phyloP scores from a whole-genome alignment of 2,888 invertebrate species.

The Limnephilus auricula region DNA sequence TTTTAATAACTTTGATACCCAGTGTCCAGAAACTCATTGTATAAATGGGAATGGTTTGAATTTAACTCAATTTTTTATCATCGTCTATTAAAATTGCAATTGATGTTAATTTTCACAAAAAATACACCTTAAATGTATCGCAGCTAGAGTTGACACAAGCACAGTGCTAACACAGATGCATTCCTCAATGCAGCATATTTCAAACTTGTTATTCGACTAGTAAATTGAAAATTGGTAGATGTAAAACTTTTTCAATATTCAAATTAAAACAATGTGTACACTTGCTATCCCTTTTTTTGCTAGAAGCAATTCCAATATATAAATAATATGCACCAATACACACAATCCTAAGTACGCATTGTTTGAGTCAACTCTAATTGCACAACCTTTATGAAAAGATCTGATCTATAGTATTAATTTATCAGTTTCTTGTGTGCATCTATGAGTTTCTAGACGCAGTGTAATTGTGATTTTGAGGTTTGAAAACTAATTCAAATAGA shows the following conservation, averaged over 20 bases:
- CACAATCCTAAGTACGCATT: neutral
- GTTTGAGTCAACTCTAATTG: neutral
- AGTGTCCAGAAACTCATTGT: neutral
- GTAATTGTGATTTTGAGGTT: neutral
- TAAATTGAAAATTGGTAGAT: too few relatives aligned
- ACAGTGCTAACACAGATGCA: neutral
- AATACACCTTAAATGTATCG: neutral
- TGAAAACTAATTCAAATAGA: neutral
- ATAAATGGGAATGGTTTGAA: neutral
- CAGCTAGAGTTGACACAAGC: neutral
- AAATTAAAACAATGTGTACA: too few relatives aligned
- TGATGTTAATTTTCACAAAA: neutral
- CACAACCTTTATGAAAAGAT: neutral
- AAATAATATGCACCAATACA: neutral
- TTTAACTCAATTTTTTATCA: too few relatives aligned
- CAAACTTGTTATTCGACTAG: neutral
- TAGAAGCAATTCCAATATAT: too few relatives aligned
- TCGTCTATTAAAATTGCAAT: too few relatives aligned
- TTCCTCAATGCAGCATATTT: neutral
- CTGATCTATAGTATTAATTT: neutral
- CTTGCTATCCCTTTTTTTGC: too few relatives aligned
- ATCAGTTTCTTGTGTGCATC: neutral
- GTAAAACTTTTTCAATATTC: too few relatives aligned
- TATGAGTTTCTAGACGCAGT: neutral
- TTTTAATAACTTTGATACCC: neutral